Base-by-base conservation (phyloP, 2,797 vertebrate genomes). In the Gymnopithys bicolor region DNA sequence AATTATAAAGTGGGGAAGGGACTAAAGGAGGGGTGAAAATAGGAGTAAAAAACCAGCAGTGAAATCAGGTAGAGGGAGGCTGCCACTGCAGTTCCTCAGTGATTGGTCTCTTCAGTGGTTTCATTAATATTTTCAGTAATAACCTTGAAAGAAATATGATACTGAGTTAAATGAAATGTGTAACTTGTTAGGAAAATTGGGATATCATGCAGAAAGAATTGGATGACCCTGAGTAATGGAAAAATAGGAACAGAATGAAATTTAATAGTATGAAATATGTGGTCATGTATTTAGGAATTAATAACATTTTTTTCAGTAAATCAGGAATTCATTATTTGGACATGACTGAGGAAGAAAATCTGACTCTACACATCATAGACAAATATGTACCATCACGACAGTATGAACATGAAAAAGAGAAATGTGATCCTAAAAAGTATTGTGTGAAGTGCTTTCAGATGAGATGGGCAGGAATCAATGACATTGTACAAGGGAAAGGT, bases 61-160 rank as follows among this genome's bases (percentile, higher is more conserved):
- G 8, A 91, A 62, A 37, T 73, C 52, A 67, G 75, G 48, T 74
- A 89, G 45, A 79, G 32, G 16, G n/a, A 87, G 28, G n/a, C 18
- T 89, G 55, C 63, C 33, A 45, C 39, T 48, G 35, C 43, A 69
- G 41, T 73, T 95, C 70, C 67, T 55, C 55, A n/a, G 87, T 75
- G 83, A 49, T 49, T 90, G 66, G 66, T 93, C 92, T 95, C 95
- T 86, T 83, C 89, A 82, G 84, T 73, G 48, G 19, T 93, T 96
- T 93, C 59, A 32, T 89, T 95, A 92, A 90, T 92, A 82, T 79
- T 93, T 94, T 79, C 63, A 69, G 33, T 84, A 95, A 93, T 96
- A 94, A 96, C 91, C 87, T 90, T 89, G 89, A 93, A 93, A 89
- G 68, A 90, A 90, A 84, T 91, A 41, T 55, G 67, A 90, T 86